Percentiles rank a stretch among this genome's conserved stretches.
Conservation (phyloP, 2,113 vertebrate species). For the Podilymbus podiceps region DNA sequence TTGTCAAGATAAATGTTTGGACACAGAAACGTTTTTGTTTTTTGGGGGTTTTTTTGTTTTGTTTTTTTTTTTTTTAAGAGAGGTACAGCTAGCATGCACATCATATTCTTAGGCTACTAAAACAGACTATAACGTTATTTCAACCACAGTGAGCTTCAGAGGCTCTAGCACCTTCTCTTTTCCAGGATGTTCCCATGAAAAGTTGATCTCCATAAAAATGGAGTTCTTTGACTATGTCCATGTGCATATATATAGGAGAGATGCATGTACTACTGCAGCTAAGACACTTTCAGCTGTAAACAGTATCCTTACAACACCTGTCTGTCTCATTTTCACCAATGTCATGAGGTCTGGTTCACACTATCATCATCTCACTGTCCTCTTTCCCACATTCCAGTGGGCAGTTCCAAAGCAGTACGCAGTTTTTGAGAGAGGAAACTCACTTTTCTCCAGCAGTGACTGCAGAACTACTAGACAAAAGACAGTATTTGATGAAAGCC, state of each 20-base stretch:
- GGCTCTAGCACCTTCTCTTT: background rate
- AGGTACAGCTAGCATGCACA: background rate
- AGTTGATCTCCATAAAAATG: background rate
- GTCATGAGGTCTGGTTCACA: background rate
- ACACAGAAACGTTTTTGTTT: background rate
- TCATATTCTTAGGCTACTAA: background rate
- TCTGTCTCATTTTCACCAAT: background rate
- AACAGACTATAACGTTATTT: background rate
- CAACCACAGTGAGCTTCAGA: background rate
- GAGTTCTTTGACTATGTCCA: background rate
- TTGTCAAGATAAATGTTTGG: background rate
- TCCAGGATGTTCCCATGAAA: background rate
- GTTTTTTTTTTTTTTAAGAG: background rate
- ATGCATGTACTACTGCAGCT: background rate
- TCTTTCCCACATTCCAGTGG: background rate
- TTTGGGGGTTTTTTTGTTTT: no score
- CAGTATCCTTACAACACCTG: background rate
- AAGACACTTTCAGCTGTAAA: background rate
- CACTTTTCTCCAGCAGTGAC: background rate
- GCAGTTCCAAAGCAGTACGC: background rate
- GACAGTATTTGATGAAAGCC: background rate
- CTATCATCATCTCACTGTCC: background rate
- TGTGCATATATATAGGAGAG: background rate
- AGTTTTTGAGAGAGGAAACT: background rate
- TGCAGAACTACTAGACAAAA: background rate